Evolutionary conservation across 2,888 invertebrate species (phyloP).

Genomic region (Drosophila neoperkinsi): DNA sequence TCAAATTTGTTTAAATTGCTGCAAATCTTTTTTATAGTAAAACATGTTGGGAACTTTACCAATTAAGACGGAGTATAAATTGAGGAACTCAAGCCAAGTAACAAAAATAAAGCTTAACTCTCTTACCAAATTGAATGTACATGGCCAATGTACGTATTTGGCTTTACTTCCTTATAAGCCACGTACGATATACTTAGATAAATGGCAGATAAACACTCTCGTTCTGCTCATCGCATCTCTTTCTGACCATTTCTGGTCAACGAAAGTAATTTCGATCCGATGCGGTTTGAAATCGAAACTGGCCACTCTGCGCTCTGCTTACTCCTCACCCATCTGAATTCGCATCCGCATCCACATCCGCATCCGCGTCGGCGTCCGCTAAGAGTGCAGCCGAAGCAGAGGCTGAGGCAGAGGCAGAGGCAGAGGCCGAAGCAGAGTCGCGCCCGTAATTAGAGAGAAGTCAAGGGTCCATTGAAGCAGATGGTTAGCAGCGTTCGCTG

Average conservation of each 20-base stretch:
- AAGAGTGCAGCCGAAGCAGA: background rate
- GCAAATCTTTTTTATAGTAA: constrained; percentile 16
- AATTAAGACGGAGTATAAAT: background rate
- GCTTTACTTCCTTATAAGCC: background rate
- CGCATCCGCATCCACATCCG: constrained; percentile 12
- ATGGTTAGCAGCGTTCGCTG: background rate
- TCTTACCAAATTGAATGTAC: background rate
- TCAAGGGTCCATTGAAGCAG: constrained; percentile 28
- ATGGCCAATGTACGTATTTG: background rate
- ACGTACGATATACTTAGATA: background rate
- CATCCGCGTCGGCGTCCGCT: constrained; percentile 20
- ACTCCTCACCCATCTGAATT: constrained; percentile 3
- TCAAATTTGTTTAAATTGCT: constrained; percentile 38
- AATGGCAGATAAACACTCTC: background rate
- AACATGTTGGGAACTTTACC: background rate
- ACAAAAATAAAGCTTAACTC: background rate
- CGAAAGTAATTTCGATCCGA: constrained; percentile 30
- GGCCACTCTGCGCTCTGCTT: background rate
- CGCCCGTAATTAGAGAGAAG: constrained; percentile 54
- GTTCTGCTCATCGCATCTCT: background rate
- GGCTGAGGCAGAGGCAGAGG: background rate
- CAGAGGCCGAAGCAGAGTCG: background rate
- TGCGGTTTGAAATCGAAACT: constrained; percentile 39
- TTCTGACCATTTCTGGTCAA: constrained; percentile 2
- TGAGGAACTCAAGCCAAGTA: background rate